phyloP scores from a whole-genome alignment of 2,888 invertebrate genomes.

The Nasonia oneida region DNA sequence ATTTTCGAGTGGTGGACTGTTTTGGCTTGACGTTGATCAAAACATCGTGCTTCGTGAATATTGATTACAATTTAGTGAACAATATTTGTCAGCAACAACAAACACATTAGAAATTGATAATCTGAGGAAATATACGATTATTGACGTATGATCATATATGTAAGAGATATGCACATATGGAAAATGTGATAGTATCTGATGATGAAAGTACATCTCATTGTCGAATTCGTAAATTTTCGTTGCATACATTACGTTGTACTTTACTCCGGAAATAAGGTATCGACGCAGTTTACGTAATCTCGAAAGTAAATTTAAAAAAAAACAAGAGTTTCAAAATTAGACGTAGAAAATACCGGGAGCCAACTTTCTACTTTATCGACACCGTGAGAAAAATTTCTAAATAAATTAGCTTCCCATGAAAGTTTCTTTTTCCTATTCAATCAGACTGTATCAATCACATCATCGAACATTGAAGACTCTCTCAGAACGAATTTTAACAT shows the following conservation, averaged over 20 bases:
- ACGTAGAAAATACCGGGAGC: background rate
- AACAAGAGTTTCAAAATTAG: background rate
- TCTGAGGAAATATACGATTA: too few relatives aligned
- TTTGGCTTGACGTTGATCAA: too few relatives aligned
- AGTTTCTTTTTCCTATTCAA: background rate
- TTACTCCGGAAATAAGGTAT: background rate
- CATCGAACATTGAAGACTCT: too few relatives aligned
- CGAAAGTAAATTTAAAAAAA: background rate
- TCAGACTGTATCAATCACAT: too few relatives aligned
- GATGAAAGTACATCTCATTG: too few relatives aligned
- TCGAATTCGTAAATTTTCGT: too few relatives aligned
- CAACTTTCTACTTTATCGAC: conserved; percentile 4
- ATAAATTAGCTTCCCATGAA: background rate
- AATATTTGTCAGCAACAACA: background rate
- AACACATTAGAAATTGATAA: too few relatives aligned
- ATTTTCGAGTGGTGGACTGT: too few relatives aligned
- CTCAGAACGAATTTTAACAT: too few relatives aligned
- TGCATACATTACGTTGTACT: background rate
- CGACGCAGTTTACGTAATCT: background rate
- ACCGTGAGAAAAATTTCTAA: background rate
- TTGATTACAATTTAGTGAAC: background rate
- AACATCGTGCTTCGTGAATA: background rate
- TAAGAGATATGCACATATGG: too few relatives aligned
- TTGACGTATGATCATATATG: too few relatives aligned
- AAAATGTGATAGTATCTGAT: too few relatives aligned